phyloP scores from a whole-genome alignment of 1,140 invertebrate species.

The Anoplolepis gracilipes region DNA sequence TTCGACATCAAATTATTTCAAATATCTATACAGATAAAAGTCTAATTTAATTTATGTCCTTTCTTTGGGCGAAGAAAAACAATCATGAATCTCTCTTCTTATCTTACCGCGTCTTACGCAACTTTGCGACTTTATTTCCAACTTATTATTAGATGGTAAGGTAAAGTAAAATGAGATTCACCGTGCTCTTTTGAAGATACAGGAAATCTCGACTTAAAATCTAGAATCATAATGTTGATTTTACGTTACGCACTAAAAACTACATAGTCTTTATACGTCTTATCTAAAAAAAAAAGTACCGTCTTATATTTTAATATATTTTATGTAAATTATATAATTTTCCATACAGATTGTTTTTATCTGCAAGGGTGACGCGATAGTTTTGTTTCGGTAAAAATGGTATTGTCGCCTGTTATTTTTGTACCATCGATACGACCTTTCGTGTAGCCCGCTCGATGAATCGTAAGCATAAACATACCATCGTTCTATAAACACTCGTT shows the following conservation, averaged over 20 bases:
- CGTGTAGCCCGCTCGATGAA: not conserved
- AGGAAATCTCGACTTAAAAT: not conserved
- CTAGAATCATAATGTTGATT: not conserved
- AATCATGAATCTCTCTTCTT: conserved; percentile 1
- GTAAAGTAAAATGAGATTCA: conserved; percentile 29
- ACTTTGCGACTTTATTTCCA: conserved; percentile 25
- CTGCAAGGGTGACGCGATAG: not conserved
- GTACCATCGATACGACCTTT: not conserved
- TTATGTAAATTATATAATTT: too few species aligned
- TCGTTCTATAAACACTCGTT: not conserved
- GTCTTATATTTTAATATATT: too few species aligned
- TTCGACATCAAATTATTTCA: too few species aligned
- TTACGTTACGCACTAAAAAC: not conserved
- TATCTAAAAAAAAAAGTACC: too few species aligned
- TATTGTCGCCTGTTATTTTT: not conserved
- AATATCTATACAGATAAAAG: conserved; percentile 69
- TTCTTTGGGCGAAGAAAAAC: not conserved
- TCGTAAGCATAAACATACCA: not conserved
- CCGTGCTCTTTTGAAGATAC: not conserved
- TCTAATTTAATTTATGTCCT: not conserved
- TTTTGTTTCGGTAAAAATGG: conserved; percentile 1
- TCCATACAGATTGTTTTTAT: not conserved
- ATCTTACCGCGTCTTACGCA: not conserved
- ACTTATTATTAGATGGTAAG: not conserved
- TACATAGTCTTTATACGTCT: not conserved